Base-by-base conservation (phyloP, 1,140 invertebrate genomes). In the Lepidurus couesii region DNA sequence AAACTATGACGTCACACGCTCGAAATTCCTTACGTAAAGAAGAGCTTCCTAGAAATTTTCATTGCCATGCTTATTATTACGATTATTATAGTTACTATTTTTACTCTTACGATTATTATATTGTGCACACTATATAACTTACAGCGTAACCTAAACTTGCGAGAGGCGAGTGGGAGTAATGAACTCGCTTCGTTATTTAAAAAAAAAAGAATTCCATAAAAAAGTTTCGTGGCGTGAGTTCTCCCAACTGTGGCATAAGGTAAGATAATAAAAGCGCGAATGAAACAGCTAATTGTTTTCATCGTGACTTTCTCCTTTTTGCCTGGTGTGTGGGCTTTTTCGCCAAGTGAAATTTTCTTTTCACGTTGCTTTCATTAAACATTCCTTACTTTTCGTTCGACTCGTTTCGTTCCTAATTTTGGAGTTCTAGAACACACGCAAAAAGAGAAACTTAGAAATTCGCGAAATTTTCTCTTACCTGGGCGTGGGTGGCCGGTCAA, bases 161-260 rank as follows among this genome's bases (percentile, higher is more conserved):
- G 53, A 65, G 53, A 65, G 34, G 53, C 53, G 53, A 9, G 53
- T n/a, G 21, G 13, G 53, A 65, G 53, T 65, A 65, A 65, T 65
- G 53, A 65, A 65, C 53, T 65, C 53, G n/a, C 53, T 7, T 34
- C 34, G 2, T 34, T 34, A 3, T 34, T 4, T 0, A 34, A 34
- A 34, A 34, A 34, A 34, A 34, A 34, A 65, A 65, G 11, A 65
- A 65, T 13, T 65, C 5, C 16, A 1, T 7, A 13, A 21, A 65
- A 65, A 65, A 65, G 5, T 47, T 3, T 34, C 53, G 53, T 65
- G 53, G 53, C 53, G 53, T 65, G 53, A 65, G 13, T 65, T 65
- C 53, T 21, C 16, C 21, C 53, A 65, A 65, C 53, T 65, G 53
- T 65, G 21, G 53, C 53, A 65, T n/a, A 65, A 65, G 8, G 21